Conservation (phyloP, 2,797 vertebrate genomes). For the Ptychadena robeensis region DNA sequence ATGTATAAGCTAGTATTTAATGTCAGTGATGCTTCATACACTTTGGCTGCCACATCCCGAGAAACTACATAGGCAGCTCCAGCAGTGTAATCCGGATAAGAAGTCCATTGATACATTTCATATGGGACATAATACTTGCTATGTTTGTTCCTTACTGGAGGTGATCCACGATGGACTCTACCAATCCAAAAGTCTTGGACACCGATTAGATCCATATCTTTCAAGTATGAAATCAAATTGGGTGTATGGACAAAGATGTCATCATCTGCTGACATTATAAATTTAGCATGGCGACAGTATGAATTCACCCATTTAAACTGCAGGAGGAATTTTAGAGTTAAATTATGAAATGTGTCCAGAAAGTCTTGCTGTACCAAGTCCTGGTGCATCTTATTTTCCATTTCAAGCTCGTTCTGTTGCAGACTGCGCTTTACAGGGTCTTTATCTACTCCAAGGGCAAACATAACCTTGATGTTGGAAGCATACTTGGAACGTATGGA, state of each 20-base stretch:
- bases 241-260: slow-evolving; percentile 93
- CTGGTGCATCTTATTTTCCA: slow-evolving; percentile 75
- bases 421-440: slow-evolving; percentile 53
- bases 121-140: slow-evolving; percentile 91
- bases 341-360: slow-evolving; percentile 90
- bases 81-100: slow-evolving; percentile 93
- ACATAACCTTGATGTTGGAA: slow-evolving; percentile 83
- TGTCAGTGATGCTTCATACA: slow-evolving; percentile 82
- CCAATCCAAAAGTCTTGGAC: slow-evolving; percentile 88
- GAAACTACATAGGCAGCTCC: slow-evolving; percentile 91
- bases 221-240: slow-evolving; percentile 87
- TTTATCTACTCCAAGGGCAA: slow-evolving; percentile 79
- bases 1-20: slow-evolving; percentile 91
- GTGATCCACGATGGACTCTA: slow-evolving; percentile 86
- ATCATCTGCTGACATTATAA: slow-evolving; percentile 93
- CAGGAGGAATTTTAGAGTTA: slow-evolving; percentile 88
- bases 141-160: slow-evolving; percentile 81
- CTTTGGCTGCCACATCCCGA: slow-evolving; percentile 84
- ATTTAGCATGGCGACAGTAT: slow-evolving; percentile 85
- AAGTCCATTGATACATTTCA: slow-evolving; percentile 88
- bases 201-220: slow-evolving; percentile 73
- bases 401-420: slow-evolving; percentile 73
- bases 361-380: slow-evolving; percentile 93
- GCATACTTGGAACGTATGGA: slow-evolving; percentile 74
- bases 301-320: slow-evolving; percentile 90